Evolutionary conservation across 2,113 vertebrate species (phyloP).

Genomic region (Vidua chalybeata): DNA sequence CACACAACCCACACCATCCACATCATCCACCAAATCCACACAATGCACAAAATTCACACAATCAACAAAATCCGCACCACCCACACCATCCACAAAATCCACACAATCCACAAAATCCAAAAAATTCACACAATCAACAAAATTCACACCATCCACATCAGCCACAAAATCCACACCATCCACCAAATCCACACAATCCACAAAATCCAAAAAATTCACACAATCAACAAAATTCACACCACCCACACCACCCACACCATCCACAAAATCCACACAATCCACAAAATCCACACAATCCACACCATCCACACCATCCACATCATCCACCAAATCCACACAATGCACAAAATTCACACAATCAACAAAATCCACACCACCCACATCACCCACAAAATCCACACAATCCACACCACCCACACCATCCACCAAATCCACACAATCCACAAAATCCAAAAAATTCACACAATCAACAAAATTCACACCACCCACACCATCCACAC

Average conservation of each 20-base stretch:
- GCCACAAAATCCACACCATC: background rate
- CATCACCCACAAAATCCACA: background rate
- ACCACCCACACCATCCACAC: background rate
- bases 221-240: too few relatives aligned
- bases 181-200: background rate
- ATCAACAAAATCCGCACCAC: background rate
- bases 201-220: background rate
- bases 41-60: too few relatives aligned
- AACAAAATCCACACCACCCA: background rate
- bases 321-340: background rate
- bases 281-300: background rate
- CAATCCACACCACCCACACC: accelerated
- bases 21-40: background rate
- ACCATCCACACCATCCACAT: accelerated
- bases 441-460: too few relatives aligned
- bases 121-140: background rate
- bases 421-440: background rate
- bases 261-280: background rate
- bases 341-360: too few relatives aligned
- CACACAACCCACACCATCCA: background rate
- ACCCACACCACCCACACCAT: too few relatives aligned
- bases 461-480: too few relatives aligned
- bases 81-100: background rate
- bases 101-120: too few relatives aligned
- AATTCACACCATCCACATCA: too few relatives aligned